Percentiles rank a stretch among this genome's conserved stretches.
These are phyloP conservation scores for Osmerus mordax DNA, from an alignment of 2,113 vertebrate species.

Conservation along the genomic window DNA sequence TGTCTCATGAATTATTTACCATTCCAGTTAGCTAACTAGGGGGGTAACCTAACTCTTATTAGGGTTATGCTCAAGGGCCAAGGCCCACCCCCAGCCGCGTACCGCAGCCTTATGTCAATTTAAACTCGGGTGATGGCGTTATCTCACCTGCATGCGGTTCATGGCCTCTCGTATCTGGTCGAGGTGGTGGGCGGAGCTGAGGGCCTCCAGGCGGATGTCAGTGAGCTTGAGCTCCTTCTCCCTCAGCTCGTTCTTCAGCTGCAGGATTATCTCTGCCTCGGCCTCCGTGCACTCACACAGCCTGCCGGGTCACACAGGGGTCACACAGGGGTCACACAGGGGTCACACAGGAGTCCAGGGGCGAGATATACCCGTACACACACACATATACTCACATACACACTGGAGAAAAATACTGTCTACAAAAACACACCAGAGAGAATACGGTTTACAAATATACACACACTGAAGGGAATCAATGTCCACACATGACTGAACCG, in stretches of 20 bases:
- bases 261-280: conserved; percentile 85
- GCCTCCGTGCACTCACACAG: conserved; percentile 80
- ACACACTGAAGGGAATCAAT: background rate
- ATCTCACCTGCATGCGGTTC: conserved; percentile 85
- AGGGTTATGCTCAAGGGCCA: too few species aligned
- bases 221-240: conserved; percentile 90
- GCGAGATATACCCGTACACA: background rate
- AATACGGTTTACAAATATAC: background rate
- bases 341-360: conserved; percentile 4
- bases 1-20: too few species aligned
- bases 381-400: background rate
- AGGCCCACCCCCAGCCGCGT: too few species aligned
- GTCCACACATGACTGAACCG: background rate
- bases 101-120: background rate
- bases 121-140: conserved; percentile 8
- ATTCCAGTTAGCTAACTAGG: too few species aligned
- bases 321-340: conserved; percentile 43
- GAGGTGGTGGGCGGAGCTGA: conserved; percentile 87
- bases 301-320: conserved; percentile 55
- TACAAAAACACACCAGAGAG: background rate
- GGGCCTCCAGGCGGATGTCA: conserved; percentile 84
- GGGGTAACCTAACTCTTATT: too few species aligned
- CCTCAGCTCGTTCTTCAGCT: conserved; percentile 84
- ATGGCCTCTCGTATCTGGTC: conserved; percentile 88
- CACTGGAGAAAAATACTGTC: background rate